Base-by-base conservation (phyloP, 2,797 vertebrate species). In the Sibirionetta formosa region DNA sequence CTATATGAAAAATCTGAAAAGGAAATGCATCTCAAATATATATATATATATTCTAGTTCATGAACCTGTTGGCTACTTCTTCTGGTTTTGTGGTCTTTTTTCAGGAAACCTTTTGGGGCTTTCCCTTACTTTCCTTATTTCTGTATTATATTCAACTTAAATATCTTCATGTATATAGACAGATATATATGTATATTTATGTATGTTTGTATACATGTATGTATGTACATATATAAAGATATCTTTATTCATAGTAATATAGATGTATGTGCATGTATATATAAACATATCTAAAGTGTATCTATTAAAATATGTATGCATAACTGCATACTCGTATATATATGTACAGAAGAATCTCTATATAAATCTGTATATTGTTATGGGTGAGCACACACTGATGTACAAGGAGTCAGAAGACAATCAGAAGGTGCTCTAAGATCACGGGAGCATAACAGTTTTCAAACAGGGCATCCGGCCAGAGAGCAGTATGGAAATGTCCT, bases 1-100 rank as follows among this genome's bases (percentile, higher is more conserved):
- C 33, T 24, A 16, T 36, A 15, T 36, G 57, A 60, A 60, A 36
- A 60, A 42, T 7, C 3, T 58, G 38, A 11, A 35, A 53, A 48
- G 46, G 13, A 6, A 40, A 40, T 40, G 38, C 48, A 50, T 14
- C 23, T 50, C 48, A 50, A 48, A 24, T 7, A 46, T 44, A 50
- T 24, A 50, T 12, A 24, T 12, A 24, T 4, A 24, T 50, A 48
- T 87, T 54, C 31, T 36, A 2, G 10, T 73, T 73, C 4, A 26
- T 11, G n/a, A n/a, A 31, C 1, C 1, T 14, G 4, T 8, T 33
- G 13, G 4, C 5, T 44, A 2, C 1, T 42, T 50, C 14, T 58
- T 75, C 24, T 40, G 18, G 2, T 27, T 65, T 46, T 64, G 4
- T 53, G 4, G 1, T 56, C 23, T 58, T 60, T 36, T 60, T 36